phyloP scores from a whole-genome alignment of 1,140 invertebrate species.

The Melanaphis sacchari region DNA sequence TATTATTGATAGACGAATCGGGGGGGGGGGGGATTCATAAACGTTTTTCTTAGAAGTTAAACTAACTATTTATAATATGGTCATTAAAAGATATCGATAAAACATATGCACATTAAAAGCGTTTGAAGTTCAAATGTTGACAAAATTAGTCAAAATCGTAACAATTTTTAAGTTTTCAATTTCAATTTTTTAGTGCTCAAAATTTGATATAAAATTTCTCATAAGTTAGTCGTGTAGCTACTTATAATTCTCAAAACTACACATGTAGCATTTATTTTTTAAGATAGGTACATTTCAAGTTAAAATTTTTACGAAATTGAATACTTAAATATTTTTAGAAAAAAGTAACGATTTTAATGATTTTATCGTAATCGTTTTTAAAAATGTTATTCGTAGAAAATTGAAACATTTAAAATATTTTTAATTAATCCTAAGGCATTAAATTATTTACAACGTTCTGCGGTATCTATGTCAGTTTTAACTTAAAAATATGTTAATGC shows the following conservation, averaged over 20 bases:
- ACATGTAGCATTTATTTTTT: neutral
- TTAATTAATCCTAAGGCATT: too few species aligned
- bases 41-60: neutral
- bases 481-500: too few species aligned
- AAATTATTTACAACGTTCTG: too few species aligned
- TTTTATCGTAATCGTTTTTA: neutral
- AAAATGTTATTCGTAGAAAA: neutral
- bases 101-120: neutral
- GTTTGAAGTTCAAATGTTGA: neutral
- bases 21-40: too few species aligned
- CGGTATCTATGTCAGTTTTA: too few species aligned
- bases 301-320: neutral
- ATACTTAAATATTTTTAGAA: neutral
- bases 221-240: neutral
- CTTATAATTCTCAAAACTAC: neutral
- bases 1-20: neutral
- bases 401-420: neutral
- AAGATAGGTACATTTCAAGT: neutral
- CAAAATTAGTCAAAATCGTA: neutral
- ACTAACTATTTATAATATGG: neutral
- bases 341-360: neutral
- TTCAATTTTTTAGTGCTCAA: neutral
- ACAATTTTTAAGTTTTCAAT: neutral
- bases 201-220: neutral
- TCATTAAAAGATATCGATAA: neutral